Evolutionary conservation across 2,888 invertebrate genomes (phyloP).

Genomic region (Lasioglossum pauxillum): DNA sequence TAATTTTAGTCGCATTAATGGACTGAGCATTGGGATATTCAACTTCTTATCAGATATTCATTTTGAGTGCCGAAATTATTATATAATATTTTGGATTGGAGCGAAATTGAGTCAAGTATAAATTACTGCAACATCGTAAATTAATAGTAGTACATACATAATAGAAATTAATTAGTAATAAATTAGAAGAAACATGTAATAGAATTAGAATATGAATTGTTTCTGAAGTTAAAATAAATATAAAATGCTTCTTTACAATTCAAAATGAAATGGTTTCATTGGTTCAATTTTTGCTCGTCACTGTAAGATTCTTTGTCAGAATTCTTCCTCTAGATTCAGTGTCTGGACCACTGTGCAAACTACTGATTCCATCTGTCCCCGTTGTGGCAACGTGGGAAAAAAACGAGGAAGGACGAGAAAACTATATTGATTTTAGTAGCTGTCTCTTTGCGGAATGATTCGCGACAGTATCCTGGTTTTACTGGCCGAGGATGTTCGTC

Average conservation of each 20-base stretch:
- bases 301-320: not conserved
- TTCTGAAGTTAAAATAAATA: not conserved
- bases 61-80: too few relatives aligned
- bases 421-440: conserved; percentile 18
- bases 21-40: too few relatives aligned
- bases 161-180: too few relatives aligned
- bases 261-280: not conserved
- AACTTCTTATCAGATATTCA: too few relatives aligned
- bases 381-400: not conserved
- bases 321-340: not conserved
- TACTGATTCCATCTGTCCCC: not conserved
- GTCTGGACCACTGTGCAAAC: not conserved
- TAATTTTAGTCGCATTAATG: too few relatives aligned
- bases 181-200: not conserved
- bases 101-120: too few relatives aligned
- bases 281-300: not conserved
- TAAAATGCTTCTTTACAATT: not conserved
- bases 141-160: too few relatives aligned
- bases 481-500: not conserved
- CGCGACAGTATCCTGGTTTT: conserved; percentile 8
- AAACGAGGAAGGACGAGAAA: not conserved
- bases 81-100: too few relatives aligned
- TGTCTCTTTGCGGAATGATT: conserved; percentile 4
- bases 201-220: not conserved
- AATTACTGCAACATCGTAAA: too few relatives aligned